These are phyloP conservation scores for Ectemnius lituratus DNA, from an alignment of 2,888 invertebrate genomes.

Conservation along the genomic window DNA sequence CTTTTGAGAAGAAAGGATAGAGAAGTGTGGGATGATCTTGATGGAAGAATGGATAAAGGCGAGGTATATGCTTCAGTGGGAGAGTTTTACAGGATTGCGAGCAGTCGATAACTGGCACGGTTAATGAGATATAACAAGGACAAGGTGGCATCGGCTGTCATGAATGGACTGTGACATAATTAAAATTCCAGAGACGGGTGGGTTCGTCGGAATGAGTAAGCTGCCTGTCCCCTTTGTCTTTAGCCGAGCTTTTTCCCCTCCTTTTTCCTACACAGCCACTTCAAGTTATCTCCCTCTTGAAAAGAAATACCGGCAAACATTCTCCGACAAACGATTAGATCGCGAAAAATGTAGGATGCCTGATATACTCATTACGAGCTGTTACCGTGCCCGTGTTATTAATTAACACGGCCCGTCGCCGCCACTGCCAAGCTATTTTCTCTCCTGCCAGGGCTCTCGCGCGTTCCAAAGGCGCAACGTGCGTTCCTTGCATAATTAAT, in stretches of 20 bases:
- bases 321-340: background rate
- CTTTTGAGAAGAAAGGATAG: background rate
- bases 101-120: slow-evolving; percentile 9
- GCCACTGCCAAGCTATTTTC: background rate
- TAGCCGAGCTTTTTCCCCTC: too few relatives aligned
- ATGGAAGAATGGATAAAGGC: background rate
- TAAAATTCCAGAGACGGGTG: slow-evolving; percentile 65
- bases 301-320: background rate
- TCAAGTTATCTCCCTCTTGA: too few relatives aligned
- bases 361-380: background rate
- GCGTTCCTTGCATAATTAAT: background rate
- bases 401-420: background rate
- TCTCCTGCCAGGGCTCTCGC: background rate
- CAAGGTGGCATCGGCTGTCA: slow-evolving; percentile 58
- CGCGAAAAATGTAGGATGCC: background rate
- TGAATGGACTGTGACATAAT: slow-evolving; percentile 67
- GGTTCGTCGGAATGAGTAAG: background rate
- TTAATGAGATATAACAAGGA: slow-evolving; percentile 58
- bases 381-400: background rate
- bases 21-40: background rate
- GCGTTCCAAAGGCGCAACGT: background rate
- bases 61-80: background rate
- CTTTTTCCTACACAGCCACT: too few relatives aligned
- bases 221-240: too few relatives aligned
- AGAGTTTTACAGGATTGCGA: background rate